phyloP scores from a whole-genome alignment of 2,113 vertebrate genomes.

The Polypterus senegalus region DNA sequence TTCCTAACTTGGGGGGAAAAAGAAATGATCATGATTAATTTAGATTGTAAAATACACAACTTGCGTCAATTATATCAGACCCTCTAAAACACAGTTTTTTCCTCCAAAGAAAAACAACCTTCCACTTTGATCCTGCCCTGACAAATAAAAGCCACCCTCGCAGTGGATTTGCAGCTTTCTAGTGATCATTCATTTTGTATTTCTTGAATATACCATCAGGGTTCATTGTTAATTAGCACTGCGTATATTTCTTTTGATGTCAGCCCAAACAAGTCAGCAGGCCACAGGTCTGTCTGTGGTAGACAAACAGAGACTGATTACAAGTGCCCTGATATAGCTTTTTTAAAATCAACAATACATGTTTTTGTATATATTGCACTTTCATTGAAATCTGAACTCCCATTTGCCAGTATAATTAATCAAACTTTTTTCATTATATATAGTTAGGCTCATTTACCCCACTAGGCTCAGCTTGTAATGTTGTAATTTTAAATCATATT shows the following conservation, averaged over 20 bases:
- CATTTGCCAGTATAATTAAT: conserved; percentile 8
- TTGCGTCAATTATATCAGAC: conserved; percentile 16
- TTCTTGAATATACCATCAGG: conserved; percentile 11
- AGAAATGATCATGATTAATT: conserved; percentile 10
- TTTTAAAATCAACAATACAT: neutral
- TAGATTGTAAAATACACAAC: conserved; percentile 11
- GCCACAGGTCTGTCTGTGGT: conserved; percentile 19
- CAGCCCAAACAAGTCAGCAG: conserved; percentile 16
- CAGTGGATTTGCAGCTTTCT: neutral
- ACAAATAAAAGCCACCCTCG: conserved; percentile 7
- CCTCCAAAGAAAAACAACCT: conserved; percentile 16
- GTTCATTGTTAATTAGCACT: conserved; percentile 15
- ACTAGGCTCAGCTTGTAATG: too few relatives aligned
- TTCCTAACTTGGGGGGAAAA: too few relatives aligned
- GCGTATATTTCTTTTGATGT: conserved; percentile 16
- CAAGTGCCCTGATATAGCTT: conserved; percentile 3
- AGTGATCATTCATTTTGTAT: conserved; percentile 8
- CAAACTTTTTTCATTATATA: neutral
- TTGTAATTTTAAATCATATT: too few relatives aligned
- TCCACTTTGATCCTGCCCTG: conserved; percentile 15
- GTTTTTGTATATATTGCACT: conserved; percentile 7
- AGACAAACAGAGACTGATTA: conserved; percentile 15
- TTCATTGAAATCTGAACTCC: conserved; percentile 10
- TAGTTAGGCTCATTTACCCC: too few relatives aligned
- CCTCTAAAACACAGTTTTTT: conserved; percentile 14